phyloP scores from a whole-genome alignment of 2,888 invertebrate genomes.

The Baccha elongata region DNA sequence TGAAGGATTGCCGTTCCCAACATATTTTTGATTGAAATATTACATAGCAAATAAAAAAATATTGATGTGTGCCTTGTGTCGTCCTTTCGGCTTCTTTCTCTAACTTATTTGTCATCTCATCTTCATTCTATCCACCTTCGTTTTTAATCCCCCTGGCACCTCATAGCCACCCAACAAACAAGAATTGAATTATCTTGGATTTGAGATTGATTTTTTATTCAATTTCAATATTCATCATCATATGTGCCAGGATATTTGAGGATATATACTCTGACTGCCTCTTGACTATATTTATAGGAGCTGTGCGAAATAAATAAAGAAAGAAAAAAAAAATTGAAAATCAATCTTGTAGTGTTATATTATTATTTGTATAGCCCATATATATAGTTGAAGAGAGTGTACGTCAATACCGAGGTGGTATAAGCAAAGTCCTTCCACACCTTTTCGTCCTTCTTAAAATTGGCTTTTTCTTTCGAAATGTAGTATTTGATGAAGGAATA shows the following conservation, averaged over 20 bases:
- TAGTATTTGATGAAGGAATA: constrained; percentile 20
- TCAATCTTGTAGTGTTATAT: constrained; percentile 60
- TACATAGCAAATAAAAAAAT: constrained; percentile 71
- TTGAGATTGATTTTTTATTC: constrained; percentile 82
- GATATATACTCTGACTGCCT: constrained; percentile 29
- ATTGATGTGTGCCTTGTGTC: constrained; percentile 61
- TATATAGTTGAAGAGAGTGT: constrained; percentile 20
- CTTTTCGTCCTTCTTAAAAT: constrained; percentile 56
- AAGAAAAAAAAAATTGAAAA: constrained; percentile 37
- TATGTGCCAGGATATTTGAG: constrained; percentile 62
- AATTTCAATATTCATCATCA: constrained; percentile 79
- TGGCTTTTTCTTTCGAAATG: constrained; percentile 55
- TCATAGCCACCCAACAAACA: constrained; percentile 15
- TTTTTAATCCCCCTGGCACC: constrained; percentile 3
- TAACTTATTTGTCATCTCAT: constrained; percentile 20
- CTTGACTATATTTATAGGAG: constrained; percentile 33
- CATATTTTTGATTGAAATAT: constrained; percentile 63
- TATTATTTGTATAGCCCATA: constrained; percentile 1
- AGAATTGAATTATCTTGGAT: constrained; percentile 80
- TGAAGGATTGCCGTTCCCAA: constrained; percentile 10
- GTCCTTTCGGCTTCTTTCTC: constrained; percentile 60
- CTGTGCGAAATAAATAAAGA: constrained; percentile 18
- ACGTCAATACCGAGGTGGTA: neutral
- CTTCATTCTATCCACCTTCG: constrained; percentile 6
- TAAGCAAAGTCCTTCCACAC: constrained; percentile 13